These are phyloP conservation scores for Sycophaga agraensis DNA, from an alignment of 1,140 invertebrate genomes.

Conservation along the genomic window DNA sequence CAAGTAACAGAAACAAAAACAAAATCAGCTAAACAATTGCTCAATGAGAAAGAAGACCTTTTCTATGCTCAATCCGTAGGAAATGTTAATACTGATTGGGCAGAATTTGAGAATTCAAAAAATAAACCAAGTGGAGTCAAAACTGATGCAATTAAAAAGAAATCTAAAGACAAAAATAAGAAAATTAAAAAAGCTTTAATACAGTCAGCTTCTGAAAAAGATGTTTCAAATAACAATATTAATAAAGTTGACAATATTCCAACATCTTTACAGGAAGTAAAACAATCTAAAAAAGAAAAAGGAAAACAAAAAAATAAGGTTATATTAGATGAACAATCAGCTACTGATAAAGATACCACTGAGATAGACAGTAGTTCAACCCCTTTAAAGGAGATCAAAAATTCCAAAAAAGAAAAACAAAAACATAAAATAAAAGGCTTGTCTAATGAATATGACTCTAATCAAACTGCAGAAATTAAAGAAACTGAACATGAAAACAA, in stretches of 20 bases:
- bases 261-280: slow-evolving; percentile 24
- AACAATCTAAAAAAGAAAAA: slow-evolving; percentile 23
- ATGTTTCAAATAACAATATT: slow-evolving; percentile 25
- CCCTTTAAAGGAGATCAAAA: slow-evolving; percentile 21
- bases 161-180: slow-evolving; percentile 13
- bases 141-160: slow-evolving; percentile 16
- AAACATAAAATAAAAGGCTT: slow-evolving; percentile 22
- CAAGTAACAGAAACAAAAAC: slow-evolving; percentile 44
- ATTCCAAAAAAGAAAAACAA: slow-evolving; percentile 18
- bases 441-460: slow-evolving; percentile 26
- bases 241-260: slow-evolving; percentile 34
- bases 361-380: not conserved
- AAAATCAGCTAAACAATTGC: slow-evolving; percentile 46
- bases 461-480: slow-evolving; percentile 12
- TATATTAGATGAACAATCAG: too few species aligned
- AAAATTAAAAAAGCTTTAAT: slow-evolving; percentile 33
- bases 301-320: slow-evolving; percentile 20
- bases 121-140: slow-evolving; percentile 20
- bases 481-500: slow-evolving; percentile 24
- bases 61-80: slow-evolving; percentile 29
- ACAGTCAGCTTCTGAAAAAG: slow-evolving; percentile 9
- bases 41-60: slow-evolving; percentile 38
- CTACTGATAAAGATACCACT: slow-evolving; percentile 24
- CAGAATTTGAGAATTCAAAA: slow-evolving; percentile 40
- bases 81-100: slow-evolving; percentile 44